These are phyloP conservation scores for Gymnorhina tibicen DNA, from an alignment of 2,113 vertebrate species.

Conservation along the genomic window DNA sequence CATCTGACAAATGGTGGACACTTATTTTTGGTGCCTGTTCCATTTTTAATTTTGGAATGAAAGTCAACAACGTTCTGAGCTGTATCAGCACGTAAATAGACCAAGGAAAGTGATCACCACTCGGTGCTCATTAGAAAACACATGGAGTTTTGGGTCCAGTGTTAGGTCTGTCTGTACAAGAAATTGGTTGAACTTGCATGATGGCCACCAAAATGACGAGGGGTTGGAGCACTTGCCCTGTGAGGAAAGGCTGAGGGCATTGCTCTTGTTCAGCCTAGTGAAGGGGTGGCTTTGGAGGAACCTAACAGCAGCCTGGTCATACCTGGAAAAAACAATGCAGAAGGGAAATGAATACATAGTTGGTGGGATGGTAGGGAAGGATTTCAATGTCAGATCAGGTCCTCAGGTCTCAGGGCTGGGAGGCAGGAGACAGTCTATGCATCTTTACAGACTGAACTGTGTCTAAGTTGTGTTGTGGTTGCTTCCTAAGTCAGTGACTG, in stretches of 20 bases:
- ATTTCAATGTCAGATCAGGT: background rate
- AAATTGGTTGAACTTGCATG: background rate
- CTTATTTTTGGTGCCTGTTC: background rate
- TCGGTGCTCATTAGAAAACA: background rate
- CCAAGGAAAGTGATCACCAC: background rate
- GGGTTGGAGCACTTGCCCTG: background rate
- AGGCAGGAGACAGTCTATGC: background rate
- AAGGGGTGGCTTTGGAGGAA: background rate
- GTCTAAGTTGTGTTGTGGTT: background rate
- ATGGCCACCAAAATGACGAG: background rate
- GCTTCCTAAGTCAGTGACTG: background rate
- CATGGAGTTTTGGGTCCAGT: background rate
- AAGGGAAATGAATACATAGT: background rate
- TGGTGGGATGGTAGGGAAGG: background rate
- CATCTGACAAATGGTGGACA: background rate
- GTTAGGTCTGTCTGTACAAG: background rate
- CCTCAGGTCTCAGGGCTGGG: background rate
- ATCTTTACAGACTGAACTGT: background rate
- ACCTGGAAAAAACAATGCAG: background rate
- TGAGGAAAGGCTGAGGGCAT: background rate
- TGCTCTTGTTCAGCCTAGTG: background rate
- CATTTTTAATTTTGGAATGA: background rate
- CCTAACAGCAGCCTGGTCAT: background rate
- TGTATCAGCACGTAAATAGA: background rate
- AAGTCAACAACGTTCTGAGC: background rate